Percentiles rank a stretch among this genome's conserved stretches.
These are phyloP conservation scores for Myiothlypis coronata DNA, from an alignment of 2,797 vertebrate genomes.

Conservation along the genomic window DNA sequence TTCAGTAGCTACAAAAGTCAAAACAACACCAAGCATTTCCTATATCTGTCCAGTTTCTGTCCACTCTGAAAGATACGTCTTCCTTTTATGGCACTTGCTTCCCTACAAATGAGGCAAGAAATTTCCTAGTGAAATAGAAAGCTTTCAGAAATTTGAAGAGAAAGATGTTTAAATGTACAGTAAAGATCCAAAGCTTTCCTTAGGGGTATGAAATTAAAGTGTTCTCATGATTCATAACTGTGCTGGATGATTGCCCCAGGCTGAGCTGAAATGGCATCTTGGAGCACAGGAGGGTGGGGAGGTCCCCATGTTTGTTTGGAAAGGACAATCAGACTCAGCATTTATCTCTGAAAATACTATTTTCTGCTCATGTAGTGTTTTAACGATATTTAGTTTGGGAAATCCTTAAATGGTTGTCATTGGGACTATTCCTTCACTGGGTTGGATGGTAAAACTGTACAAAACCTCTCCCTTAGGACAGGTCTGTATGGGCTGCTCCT, in stretches of 20 bases:
- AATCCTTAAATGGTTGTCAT: not conserved
- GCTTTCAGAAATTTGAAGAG: not conserved
- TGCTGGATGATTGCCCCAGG: not conserved
- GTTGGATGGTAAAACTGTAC: not conserved
- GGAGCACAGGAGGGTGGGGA: not conserved
- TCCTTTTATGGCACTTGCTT: not conserved
- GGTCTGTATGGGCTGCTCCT: not conserved
- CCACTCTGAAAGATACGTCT: not conserved
- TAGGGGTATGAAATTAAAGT: not conserved
- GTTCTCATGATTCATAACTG: not conserved
- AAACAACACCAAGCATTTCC: not conserved
- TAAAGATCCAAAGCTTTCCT: not conserved
- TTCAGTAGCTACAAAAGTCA: slow-evolving; percentile 11
- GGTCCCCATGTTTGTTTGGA: not conserved
- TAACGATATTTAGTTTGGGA: not conserved
- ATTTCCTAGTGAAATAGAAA: not conserved
- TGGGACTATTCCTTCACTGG: not conserved
- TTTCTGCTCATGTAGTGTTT: not conserved
- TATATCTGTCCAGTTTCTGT: not conserved
- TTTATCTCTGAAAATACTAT: not conserved
- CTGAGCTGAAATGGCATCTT: not conserved
- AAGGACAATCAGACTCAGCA: not conserved
- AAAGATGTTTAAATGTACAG: not conserved
- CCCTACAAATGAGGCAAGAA: not conserved
- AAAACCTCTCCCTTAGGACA: accelerated